phyloP scores from a whole-genome alignment of 2,797 vertebrate species.

The Sphenopsis melanotis region DNA sequence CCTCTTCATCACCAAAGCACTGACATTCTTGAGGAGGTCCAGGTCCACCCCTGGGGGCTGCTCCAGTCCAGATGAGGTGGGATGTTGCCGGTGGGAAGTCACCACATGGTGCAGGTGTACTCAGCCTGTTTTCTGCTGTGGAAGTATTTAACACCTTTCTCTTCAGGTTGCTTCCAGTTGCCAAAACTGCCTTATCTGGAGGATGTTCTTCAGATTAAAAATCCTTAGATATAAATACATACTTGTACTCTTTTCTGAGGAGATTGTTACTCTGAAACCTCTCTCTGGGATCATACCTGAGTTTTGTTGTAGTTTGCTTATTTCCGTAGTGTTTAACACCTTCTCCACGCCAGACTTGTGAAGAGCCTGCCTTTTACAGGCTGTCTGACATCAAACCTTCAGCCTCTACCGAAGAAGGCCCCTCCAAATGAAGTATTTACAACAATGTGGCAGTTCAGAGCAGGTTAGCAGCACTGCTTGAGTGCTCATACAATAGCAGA shows the following conservation, averaged over 20 bases:
- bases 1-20: not conserved
- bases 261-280: not conserved
- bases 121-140: not conserved
- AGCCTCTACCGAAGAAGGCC: not conserved
- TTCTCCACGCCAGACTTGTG: not conserved
- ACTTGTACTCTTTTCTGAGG: not conserved
- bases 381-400: not conserved
- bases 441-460: not conserved
- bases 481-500: not conserved
- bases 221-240: not conserved
- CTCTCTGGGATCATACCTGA: not conserved
- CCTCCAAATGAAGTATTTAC: not conserved
- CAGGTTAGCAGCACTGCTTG: not conserved
- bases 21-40: not conserved
- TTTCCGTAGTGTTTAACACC: fast-evolving
- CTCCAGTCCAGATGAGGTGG: no score
- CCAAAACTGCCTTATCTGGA: not conserved
- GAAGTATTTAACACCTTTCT: not conserved
- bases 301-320: not conserved
- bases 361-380: not conserved
- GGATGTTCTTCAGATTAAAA: not conserved
- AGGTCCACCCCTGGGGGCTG: not conserved
- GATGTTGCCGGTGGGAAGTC: not conserved
- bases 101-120: fast-evolving
- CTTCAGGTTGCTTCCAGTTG: not conserved